Evolutionary conservation across 2,113 vertebrate genomes (phyloP).

Genomic region (Spilogale gracilis): DNA sequence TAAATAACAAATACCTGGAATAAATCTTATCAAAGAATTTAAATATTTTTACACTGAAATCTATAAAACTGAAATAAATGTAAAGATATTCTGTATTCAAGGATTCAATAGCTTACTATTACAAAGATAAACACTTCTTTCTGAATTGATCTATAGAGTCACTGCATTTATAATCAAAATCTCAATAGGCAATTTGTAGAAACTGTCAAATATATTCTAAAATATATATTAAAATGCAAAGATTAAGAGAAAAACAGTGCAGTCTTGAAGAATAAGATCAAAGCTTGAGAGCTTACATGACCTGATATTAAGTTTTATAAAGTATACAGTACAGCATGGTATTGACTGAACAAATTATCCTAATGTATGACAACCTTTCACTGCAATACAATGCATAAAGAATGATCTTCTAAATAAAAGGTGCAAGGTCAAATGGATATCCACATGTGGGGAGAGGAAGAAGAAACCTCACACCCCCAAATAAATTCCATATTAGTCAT

Average conservation of each 20-base stretch:
- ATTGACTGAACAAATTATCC: not conserved
- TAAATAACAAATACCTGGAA: not conserved
- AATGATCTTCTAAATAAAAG: slow-evolving; percentile 2
- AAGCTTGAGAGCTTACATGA: not conserved
- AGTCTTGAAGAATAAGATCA: not conserved
- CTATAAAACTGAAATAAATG: not conserved
- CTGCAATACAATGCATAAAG: not conserved
- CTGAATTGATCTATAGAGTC: not conserved
- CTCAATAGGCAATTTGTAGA: not conserved
- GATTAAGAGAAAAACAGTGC: not conserved
- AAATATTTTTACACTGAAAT: slow-evolving; percentile 40
- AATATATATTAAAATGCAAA: not conserved
- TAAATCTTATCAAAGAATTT: not conserved
- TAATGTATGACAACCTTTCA: not conserved
- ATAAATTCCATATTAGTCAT: not conserved
- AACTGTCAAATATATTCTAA: not conserved
- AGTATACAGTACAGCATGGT: not conserved
- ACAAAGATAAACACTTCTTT: not conserved
- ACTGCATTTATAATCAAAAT: not conserved
- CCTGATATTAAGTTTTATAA: not conserved
- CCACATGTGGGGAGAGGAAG: not conserved
- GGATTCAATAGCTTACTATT: not conserved
- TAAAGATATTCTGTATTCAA: not conserved
- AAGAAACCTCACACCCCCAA: not conserved
- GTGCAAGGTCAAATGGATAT: not conserved